These are phyloP conservation scores for Drosophila birchii DNA, from an alignment of 2,888 invertebrate genomes.

Conservation along the genomic window DNA sequence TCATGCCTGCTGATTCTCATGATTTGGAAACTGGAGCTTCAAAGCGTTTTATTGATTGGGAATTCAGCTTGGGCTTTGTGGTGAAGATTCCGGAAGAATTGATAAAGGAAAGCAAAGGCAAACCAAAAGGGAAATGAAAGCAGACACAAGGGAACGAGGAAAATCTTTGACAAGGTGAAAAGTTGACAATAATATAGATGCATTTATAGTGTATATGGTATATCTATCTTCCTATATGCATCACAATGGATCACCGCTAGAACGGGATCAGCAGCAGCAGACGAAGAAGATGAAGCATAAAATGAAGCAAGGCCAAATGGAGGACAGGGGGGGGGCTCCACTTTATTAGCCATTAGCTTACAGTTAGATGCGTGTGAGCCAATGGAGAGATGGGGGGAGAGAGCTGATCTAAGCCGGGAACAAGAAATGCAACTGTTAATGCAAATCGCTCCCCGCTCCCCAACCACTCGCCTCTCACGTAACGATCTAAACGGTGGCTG, in stretches of 20 bases:
- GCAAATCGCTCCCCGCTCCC: constrained; percentile 58
- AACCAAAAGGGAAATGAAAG: neutral
- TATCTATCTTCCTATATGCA: constrained; percentile 17
- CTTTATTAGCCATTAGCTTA: constrained; percentile 79
- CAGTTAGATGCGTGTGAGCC: constrained; percentile 73
- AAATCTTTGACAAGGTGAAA: neutral
- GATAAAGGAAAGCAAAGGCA: constrained; percentile 44
- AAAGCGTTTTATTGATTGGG: constrained; percentile 5
- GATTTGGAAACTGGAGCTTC: neutral
- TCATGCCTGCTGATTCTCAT: constrained; percentile 6
- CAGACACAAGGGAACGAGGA: neutral
- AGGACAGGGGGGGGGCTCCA: constrained; percentile 13
- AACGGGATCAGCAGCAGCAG: constrained; percentile 23
- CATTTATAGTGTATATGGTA: constrained; percentile 12
- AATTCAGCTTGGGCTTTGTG: constrained; percentile 7
- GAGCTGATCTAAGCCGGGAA: constrained; percentile 62
- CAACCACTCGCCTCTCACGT: constrained; percentile 18
- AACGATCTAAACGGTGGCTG: constrained; percentile 63
- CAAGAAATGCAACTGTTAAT: constrained; percentile 80
- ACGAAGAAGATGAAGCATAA: constrained; percentile 18
- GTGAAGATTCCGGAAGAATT: constrained; percentile 12
- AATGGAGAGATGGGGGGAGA: constrained; percentile 47
- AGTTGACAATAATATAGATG: constrained; percentile 16
- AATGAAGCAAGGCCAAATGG: constrained; percentile 13
- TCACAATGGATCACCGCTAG: constrained; percentile 51